Conservation (phyloP, 2,113 vertebrate genomes). For the Bujurquina vittata region DNA sequence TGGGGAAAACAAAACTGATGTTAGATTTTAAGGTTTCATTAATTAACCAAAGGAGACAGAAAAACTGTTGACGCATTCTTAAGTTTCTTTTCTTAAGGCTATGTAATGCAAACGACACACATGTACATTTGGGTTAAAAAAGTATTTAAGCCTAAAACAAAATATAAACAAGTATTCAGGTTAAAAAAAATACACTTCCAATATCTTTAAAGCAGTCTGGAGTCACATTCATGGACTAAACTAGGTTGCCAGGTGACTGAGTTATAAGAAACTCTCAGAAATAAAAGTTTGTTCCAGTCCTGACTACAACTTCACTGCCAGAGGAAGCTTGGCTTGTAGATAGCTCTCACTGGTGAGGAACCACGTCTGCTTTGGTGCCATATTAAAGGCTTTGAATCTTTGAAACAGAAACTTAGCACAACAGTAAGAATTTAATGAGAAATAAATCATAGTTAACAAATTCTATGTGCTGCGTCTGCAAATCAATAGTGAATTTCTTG, state of each 20-base stretch:
- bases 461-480: neutral
- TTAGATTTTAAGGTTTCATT: no score
- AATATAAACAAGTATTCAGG: no score
- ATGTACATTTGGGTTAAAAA: neutral
- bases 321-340: neutral
- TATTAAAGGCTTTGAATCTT: fast-evolving
- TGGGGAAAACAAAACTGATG: fast-evolving
- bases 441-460: fast-evolving
- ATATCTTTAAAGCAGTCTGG: neutral
- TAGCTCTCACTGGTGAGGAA: fast-evolving
- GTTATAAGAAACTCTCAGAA: neutral
- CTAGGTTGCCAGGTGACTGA: neutral
- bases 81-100: neutral
- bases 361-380: neutral
- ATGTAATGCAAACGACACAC: fast-evolving
- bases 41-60: neutral
- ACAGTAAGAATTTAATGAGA: neutral
- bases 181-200: neutral
- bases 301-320: no score
- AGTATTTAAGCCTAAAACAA: neutral
- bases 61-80: neutral
- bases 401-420: neutral
- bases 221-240: neutral
- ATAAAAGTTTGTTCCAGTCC: fast-evolving
- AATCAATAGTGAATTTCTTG: neutral